These are phyloP conservation scores for Coendou prehensilis DNA, from an alignment of 2,797 vertebrate genomes.

Conservation along the genomic window DNA sequence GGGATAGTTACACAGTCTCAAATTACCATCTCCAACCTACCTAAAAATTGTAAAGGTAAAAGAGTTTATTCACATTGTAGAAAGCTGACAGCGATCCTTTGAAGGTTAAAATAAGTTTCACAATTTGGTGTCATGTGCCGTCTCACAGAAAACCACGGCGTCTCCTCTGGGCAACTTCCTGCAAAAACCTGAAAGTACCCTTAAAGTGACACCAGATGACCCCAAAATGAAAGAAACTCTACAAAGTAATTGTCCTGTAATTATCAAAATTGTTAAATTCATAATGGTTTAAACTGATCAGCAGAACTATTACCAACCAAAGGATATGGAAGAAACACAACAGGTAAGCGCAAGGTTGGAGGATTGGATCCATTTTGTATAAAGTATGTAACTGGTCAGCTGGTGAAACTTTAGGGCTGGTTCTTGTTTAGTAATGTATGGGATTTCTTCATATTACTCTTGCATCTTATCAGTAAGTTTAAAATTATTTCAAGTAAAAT, in stretches of 20 bases:
- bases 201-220: neutral
- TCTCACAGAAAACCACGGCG: neutral
- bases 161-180: neutral
- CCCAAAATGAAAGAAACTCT: neutral
- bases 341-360: neutral
- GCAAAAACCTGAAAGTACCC: neutral
- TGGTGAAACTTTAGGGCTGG: neutral
- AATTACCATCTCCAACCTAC: conserved; percentile 11
- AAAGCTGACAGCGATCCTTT: neutral
- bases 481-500: neutral
- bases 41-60: neutral
- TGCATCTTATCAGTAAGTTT: neutral
- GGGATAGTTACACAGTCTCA: neutral
- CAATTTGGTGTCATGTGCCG: neutral
- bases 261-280: neutral
- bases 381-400: neutral
- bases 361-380: neutral
- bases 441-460: neutral
- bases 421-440: neutral
- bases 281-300: neutral
- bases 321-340: neutral
- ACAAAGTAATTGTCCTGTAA: neutral
- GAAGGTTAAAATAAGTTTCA: neutral
- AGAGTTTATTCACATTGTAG: neutral
- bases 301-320: neutral